A percentile compares a stretch with the other conserved stretches of the same genome.
Conservation (phyloP, 2,113 vertebrate genomes). For the Cebus imitator region DNA sequence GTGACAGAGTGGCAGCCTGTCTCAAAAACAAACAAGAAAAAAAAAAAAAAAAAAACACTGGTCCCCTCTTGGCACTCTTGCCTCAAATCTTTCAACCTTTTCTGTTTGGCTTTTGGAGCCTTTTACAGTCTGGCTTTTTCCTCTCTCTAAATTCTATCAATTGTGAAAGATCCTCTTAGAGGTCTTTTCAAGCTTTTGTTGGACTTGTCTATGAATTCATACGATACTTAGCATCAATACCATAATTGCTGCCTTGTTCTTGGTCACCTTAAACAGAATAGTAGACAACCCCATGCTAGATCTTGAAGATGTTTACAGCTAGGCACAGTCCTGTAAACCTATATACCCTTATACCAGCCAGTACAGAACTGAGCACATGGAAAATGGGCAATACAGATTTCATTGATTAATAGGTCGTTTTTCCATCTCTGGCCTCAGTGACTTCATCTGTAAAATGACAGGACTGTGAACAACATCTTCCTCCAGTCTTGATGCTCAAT, state of each 20-base stretch:
- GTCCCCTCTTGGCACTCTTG: not conserved
- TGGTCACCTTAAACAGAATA: not conserved
- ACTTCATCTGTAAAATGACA: conserved; percentile 19
- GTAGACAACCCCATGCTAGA: not conserved
- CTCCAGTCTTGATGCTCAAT: conserved; percentile 14
- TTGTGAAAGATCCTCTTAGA: conserved; percentile 2
- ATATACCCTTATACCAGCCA: not conserved
- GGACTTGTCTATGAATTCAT: not conserved
- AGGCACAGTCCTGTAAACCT: not conserved
- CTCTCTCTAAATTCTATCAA: not conserved
- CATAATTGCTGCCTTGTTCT: not conserved
- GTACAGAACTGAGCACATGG: not conserved
- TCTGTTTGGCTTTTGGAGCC: not conserved
- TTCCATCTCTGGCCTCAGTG: not conserved
- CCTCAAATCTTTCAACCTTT: not conserved
- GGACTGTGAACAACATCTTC: not conserved
- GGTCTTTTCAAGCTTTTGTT: not conserved
- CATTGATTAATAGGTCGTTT: not conserved
- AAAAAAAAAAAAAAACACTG: not conserved
- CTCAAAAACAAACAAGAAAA: no score
- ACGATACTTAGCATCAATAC: not conserved
- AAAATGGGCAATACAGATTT: not conserved
- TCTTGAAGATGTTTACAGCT: not conserved
- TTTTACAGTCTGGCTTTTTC: not conserved
- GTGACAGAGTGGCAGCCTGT: no score